Evolutionary conservation across 1,140 invertebrate genomes (phyloP), one percentile per base, ranked within the genome.

Genomic region (Drosophila willistoni): DNA sequence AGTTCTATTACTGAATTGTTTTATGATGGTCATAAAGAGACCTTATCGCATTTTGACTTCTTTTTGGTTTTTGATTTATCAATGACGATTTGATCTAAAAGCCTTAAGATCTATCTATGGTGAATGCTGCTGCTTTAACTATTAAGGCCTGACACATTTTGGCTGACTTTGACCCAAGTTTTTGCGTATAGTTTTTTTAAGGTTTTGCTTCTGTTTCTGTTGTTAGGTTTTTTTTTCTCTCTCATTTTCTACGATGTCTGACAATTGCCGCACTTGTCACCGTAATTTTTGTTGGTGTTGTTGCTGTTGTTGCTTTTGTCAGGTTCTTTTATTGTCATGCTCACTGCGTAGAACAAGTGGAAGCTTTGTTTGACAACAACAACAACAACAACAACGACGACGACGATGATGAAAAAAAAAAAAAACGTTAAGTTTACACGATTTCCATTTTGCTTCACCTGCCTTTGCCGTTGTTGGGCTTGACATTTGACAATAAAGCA

Each of bases 401-500:
- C 6, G 29, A 29, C 1, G 5, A 25, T 0, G 9, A 34, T 22
- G 19, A 34, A 9, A 36, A 36, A 55, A 51, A 19, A 69, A 60
- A 44, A 69, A 84, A 79, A 84, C 74, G 77, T 89, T 73, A 87
- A 89, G 83, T 83, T 87, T 87, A 89, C 83, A 89, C 79, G 79
- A 87, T 80, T 83, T 65, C 71, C 82, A 81, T 64, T 70, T 56
- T 68, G 69, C 82, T 87, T 81, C 83, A 86, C 83, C 82, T 82
- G 71, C 60, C 61, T 64, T 39, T 71, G 42, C 74, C 47, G 67
- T 80, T 80, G 73, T 65, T 74, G 66, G 74, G 79, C 77, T 90
- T 89, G 83, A 90, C 87, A 90, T 90, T 87, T 83, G 87, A 90
- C 86, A 90, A 90, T 90, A 90, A 90, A 90, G 87, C 86, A 90